Evolutionary conservation across 2,888 invertebrate species (phyloP).

Genomic region (Tenthredo notha): DNA sequence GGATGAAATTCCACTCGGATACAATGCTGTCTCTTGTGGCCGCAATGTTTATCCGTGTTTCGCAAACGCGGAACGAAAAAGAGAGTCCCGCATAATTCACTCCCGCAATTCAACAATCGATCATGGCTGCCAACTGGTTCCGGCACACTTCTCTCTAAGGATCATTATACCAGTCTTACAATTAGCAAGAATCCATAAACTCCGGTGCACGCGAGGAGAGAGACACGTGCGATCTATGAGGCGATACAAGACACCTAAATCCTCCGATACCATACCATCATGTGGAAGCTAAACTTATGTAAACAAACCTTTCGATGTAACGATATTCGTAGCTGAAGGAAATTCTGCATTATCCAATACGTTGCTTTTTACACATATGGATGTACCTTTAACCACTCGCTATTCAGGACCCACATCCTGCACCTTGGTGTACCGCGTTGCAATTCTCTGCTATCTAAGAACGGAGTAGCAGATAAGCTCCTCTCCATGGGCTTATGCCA

Average conservation of each 20-base stretch:
- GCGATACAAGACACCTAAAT: background rate
- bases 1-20: constrained; percentile 5
- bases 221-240: background rate
- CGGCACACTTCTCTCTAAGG: background rate
- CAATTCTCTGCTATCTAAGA: constrained; percentile 23
- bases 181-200: background rate
- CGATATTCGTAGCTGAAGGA: background rate
- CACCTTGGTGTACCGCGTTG: constrained; percentile 16
- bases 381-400: background rate
- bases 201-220: background rate
- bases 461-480: constrained; percentile 24
- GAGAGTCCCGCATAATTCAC: background rate
- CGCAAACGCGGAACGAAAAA: background rate
- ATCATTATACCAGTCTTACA: background rate
- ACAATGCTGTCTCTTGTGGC: background rate
- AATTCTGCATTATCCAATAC: constrained; percentile 2
- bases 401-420: background rate
- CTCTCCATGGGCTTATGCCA: constrained; percentile 26
- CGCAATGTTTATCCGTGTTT: background rate
- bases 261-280: background rate
- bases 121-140: background rate
- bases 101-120: background rate
- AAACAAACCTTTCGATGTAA: background rate
- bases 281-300: background rate
- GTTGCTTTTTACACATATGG: background rate